A percentile compares a stretch with the other conserved stretches of the same genome.
phyloP scores from a whole-genome alignment of 2,888 invertebrate species.

The Pristionchus arcanus region DNA sequence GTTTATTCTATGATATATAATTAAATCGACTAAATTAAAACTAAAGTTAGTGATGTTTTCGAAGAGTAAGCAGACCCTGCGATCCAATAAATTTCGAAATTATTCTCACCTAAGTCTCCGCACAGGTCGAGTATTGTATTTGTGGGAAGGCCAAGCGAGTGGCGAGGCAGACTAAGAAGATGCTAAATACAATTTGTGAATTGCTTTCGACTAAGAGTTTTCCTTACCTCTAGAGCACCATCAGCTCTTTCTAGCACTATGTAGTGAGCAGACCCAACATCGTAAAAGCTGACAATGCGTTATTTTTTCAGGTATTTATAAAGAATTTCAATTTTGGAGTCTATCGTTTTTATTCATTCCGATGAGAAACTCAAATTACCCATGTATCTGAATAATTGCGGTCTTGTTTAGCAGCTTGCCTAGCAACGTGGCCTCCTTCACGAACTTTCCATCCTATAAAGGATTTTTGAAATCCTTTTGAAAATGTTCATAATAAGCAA shows the following conservation, averaged over 20 bases:
- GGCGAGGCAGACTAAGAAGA: constrained; percentile 26
- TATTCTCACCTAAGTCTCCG: background rate
- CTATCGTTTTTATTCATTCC: no score
- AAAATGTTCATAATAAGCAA: no score
- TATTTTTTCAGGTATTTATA: background rate
- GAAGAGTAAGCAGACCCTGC: no score
- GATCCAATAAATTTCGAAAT: background rate
- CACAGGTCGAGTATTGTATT: background rate
- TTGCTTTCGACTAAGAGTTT: no score
- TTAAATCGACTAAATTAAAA: no score
- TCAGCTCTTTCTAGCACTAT: constrained; percentile 1
- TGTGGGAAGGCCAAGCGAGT: constrained; percentile 9
- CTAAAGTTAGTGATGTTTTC: no score
- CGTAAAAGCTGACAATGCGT: background rate
- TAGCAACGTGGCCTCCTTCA: constrained; percentile 1
- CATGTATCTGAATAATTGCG: constrained; percentile 22
- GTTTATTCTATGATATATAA: no score
- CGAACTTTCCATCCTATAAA: background rate
- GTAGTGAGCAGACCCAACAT: background rate
- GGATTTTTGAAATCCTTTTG: background rate
- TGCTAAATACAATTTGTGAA: no score
- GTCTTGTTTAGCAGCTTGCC: background rate
- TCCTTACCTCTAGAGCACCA: constrained; percentile 46
- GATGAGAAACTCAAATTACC: no score
- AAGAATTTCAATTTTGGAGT: no score